Evolutionary conservation across 2,797 vertebrate species (phyloP).

Genomic region (Myotis myotis): DNA sequence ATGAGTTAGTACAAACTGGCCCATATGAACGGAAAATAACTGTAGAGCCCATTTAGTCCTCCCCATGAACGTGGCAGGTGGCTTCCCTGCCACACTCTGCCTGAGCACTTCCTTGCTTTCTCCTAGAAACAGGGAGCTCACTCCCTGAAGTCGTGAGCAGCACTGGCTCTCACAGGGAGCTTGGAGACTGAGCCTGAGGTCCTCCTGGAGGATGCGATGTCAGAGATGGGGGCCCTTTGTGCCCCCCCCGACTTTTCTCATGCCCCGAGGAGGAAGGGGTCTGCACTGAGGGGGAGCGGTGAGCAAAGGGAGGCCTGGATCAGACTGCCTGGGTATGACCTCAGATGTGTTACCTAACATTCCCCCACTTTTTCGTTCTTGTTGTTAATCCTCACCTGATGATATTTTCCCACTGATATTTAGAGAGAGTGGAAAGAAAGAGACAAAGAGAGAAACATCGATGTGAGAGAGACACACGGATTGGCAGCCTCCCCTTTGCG

Average conservation of each 20-base stretch:
- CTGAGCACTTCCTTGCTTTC: not conserved
- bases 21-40: not conserved
- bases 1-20: not conserved
- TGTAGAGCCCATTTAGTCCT: not conserved
- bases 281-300: not conserved
- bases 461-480: too few species aligned
- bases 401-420: too few species aligned
- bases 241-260: not conserved
- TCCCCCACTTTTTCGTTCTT: not conserved
- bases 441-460: too few species aligned
- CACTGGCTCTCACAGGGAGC: not conserved
- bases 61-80: not conserved
- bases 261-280: not conserved
- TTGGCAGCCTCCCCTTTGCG: too few species aligned
- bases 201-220: not conserved
- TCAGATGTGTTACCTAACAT: not conserved
- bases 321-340: not conserved
- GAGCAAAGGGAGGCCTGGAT: not conserved
- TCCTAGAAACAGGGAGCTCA: not conserved
- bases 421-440: too few species aligned
- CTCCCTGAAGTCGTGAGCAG: not conserved
- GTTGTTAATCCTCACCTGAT: too few species aligned
- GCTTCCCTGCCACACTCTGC: not conserved
- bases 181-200: not conserved
- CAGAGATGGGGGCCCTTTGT: not conserved